phyloP scores from a whole-genome alignment of 2,113 vertebrate species.

The Corythaeola cristata region DNA sequence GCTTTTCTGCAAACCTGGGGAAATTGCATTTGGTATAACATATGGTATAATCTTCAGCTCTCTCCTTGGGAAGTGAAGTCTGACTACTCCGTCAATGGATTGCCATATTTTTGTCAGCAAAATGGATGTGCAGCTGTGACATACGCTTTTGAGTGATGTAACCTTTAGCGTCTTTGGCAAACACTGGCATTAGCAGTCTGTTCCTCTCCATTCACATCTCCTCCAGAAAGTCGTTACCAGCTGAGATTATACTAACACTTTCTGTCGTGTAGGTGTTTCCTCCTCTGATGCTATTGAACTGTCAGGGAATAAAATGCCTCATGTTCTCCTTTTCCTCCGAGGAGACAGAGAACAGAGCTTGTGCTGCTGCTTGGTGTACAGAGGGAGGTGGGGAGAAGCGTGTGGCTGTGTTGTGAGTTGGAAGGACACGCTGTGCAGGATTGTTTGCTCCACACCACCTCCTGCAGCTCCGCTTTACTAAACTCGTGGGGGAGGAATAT shows the following conservation, averaged over 20 bases:
- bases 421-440: neutral
- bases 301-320: neutral
- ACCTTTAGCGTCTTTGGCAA: neutral
- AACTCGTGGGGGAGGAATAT: conserved; percentile 45
- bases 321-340: neutral
- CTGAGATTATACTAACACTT: conserved; percentile 42
- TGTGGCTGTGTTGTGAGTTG: neutral
- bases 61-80: neutral
- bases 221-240: neutral
- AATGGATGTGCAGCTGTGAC: neutral
- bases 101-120: neutral
- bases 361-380: neutral
- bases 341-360: neutral
- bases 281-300: neutral
- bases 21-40: conserved; percentile 9
- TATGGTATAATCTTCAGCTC: neutral
- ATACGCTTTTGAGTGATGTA: neutral
- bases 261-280: conserved; percentile 24
- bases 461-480: neutral
- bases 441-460: conserved; percentile 50
- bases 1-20: neutral
- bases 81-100: neutral
- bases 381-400: neutral
- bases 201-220: neutral
- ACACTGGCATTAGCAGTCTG: neutral